These are phyloP conservation scores for Sylvia borin DNA, from an alignment of 2,797 vertebrate genomes.

Conservation along the genomic window DNA sequence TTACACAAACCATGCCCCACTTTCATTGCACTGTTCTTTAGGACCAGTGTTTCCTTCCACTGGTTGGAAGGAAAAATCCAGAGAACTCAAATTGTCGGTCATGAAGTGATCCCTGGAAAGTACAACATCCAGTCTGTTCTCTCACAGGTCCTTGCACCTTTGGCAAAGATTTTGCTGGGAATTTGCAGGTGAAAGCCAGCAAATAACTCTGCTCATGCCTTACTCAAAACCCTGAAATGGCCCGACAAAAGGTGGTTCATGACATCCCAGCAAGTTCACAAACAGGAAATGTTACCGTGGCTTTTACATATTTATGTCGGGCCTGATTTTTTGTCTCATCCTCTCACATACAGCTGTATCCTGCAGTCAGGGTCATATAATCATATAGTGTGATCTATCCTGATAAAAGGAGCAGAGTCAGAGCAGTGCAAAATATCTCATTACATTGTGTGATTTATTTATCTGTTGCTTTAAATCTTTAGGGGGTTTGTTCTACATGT, in stretches of 20 bases:
- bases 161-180: background rate
- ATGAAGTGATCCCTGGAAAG: background rate
- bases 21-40: background rate
- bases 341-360: background rate
- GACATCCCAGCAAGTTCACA: background rate
- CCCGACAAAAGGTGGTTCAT: background rate
- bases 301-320: background rate
- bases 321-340: background rate
- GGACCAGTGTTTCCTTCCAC: too few relatives aligned
- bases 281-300: background rate
- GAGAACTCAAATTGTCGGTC: background rate
- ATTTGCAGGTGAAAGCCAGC: background rate
- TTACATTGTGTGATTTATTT: background rate
- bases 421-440: background rate
- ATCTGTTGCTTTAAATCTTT: background rate
- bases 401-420: background rate
- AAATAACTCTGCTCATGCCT: background rate
- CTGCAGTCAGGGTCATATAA: background rate
- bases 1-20: background rate
- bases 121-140: background rate
- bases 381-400: fast-evolving
- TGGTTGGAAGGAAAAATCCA: background rate
- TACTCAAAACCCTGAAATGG: background rate
- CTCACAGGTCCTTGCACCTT: background rate
- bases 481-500: background rate